These are phyloP conservation scores for Trichoplusia ni DNA, from an alignment of 1,140 invertebrate genomes.

Conservation along the genomic window DNA sequence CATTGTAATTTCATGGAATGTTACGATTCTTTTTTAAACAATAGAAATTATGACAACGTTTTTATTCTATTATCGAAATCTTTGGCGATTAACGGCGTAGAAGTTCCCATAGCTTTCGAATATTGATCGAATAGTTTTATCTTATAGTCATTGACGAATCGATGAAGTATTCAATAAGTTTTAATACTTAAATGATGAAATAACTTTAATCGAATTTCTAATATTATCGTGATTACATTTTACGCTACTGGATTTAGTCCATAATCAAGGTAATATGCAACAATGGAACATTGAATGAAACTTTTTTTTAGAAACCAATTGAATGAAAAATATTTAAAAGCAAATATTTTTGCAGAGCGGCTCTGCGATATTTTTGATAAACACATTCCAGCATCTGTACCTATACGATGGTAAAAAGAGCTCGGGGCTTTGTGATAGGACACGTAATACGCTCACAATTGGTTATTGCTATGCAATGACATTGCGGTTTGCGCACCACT, in stretches of 20 bases:
- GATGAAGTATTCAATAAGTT: too few relatives aligned
- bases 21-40: slow-evolving; percentile 5
- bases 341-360: too few relatives aligned
- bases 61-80: neutral
- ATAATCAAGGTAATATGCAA: too few relatives aligned
- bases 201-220: too few relatives aligned
- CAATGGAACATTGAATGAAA: too few relatives aligned
- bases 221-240: too few relatives aligned
- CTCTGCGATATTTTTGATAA: neutral
- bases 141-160: too few relatives aligned
- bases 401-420: slow-evolving; percentile 47
- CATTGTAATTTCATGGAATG: slow-evolving; percentile 24
- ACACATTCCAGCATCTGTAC: slow-evolving; percentile 43
- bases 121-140: neutral
- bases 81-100: slow-evolving; percentile 1
- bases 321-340: too few relatives aligned
- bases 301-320: too few relatives aligned
- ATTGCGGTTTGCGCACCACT: slow-evolving; percentile 62
- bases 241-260: too few relatives aligned
- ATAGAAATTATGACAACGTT: neutral
- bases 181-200: too few relatives aligned
- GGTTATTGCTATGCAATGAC: slow-evolving; percentile 79
- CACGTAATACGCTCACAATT: slow-evolving; percentile 79
- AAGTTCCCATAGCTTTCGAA: slow-evolving; percentile 3
- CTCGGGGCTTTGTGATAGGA: slow-evolving; percentile 73